Evolutionary conservation across 2,113 vertebrate genomes (phyloP).

Genomic region (Dasyprocta punctata): DNA sequence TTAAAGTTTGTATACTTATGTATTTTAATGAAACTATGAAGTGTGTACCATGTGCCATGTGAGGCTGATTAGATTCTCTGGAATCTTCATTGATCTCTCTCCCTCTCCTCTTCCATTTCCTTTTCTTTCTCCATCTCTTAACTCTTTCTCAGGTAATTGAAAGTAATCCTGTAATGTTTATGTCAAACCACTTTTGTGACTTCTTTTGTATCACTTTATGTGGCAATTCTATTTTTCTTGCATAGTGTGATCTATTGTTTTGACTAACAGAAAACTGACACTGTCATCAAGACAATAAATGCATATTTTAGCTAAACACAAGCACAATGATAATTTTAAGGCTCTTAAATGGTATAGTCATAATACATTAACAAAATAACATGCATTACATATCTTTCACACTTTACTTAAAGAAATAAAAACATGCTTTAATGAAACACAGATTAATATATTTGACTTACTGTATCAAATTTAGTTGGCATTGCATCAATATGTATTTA

Average conservation of each 20-base stretch:
- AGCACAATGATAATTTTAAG: not conserved
- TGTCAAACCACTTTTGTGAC: not conserved
- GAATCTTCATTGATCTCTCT: not conserved
- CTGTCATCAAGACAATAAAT: not conserved
- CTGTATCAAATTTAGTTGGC: not conserved
- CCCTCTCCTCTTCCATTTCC: not conserved
- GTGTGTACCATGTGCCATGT: not conserved
- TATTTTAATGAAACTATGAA: not conserved
- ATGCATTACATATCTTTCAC: not conserved
- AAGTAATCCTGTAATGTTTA: not conserved
- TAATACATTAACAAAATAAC: not conserved
- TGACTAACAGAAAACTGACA: not conserved
- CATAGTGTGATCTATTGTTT: not conserved
- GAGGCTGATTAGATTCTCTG: not conserved
- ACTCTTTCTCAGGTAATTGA: not conserved
- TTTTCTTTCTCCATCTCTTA: not conserved
- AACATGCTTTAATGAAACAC: not conserved
- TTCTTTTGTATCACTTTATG: not conserved
- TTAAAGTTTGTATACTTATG: not conserved
- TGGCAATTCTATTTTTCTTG: not conserved
- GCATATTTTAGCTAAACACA: not conserved
- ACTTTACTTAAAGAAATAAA: slow-evolving; percentile 2
- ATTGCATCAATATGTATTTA: not conserved
- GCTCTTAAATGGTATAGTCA: not conserved
- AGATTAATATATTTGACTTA: not conserved